Percentiles rank a stretch among this genome's conserved stretches.
Evolutionary conservation across 2,113 vertebrate genomes (phyloP).

Genomic region (Serinus canaria): DNA sequence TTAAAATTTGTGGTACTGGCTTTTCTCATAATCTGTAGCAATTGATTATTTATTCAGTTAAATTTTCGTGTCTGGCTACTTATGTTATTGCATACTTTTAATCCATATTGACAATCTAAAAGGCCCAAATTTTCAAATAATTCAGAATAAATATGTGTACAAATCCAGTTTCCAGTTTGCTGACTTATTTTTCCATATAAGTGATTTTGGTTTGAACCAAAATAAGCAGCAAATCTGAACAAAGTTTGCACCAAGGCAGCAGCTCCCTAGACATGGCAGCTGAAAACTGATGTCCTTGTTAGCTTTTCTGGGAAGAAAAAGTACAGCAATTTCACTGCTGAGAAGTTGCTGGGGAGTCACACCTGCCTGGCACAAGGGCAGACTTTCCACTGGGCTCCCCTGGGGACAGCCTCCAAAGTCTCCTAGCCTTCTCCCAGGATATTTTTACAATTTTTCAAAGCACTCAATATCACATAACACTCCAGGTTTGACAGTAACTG

Average conservation of each 20-base stretch:
- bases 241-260: neutral
- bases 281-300: neutral
- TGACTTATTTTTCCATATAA: neutral
- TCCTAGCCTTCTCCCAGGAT: neutral
- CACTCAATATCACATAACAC: neutral
- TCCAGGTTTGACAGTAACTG: neutral
- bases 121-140: neutral
- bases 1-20: neutral
- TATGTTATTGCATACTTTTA: neutral
- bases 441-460: neutral
- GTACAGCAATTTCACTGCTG: neutral
- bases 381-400: neutral
- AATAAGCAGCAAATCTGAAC: neutral
- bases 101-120: neutral
- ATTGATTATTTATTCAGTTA: neutral
- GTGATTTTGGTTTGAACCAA: neutral
- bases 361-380: neutral
- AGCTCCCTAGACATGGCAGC: neutral
- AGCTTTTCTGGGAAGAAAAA: neutral
- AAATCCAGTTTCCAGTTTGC: neutral
- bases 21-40: neutral
- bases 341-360: neutral
- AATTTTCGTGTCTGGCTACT: neutral
- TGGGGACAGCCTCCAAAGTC: neutral
- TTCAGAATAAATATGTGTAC: neutral